Base-by-base conservation (phyloP, 2,797 vertebrate genomes). In the Linurgus olivaceus region DNA sequence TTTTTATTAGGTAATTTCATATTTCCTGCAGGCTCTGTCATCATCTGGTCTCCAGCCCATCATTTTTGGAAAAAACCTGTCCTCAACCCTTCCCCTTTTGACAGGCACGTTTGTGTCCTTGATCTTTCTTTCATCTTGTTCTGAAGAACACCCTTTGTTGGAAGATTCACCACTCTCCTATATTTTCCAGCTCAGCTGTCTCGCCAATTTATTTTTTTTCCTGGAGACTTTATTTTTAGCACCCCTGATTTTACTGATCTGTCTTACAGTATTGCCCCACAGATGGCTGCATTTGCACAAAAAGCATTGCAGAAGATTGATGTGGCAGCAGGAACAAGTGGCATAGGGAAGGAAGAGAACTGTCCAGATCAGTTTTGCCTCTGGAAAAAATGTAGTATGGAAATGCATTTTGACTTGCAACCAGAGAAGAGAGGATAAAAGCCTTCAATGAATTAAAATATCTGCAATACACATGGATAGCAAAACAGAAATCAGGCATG, bases 211-310 rank as follows among this genome's bases (percentile, higher is more conserved):
- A 17, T 75, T 52, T 86, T 74, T 90, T 76, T 77, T 68, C 8
- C 31, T 63, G 40, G n/a, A 74, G 75, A 83, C 29, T 86, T 90
- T 94, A 87, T 95, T 87, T 94, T 94, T 93, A 93, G 82, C 42
- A 54, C 15, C n/a, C 21, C 25, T 71, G 59, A 61, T 86, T 94
- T 89, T 86, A 85, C 75, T 57, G 42, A 71, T 94, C 48, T 62
- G 37, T 89, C n/a, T 86, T 88, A 63, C 65, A 74, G 50, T 77
- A 54, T 94, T 96, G 93, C 85, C 95, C 93, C 93, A 88, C 87
- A 94, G 87, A 86, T 87, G 78, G 75, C 57, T 90, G 59, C 81
- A 74, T 93, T 86, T 94, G 68, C 85, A 90, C 78, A 77, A 86
- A 92, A 94, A 89, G 24, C 75, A 45, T 66, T 73, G 68, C 48